phyloP scores from a whole-genome alignment of 2,888 invertebrate genomes.

The Sialis lutaria region DNA sequence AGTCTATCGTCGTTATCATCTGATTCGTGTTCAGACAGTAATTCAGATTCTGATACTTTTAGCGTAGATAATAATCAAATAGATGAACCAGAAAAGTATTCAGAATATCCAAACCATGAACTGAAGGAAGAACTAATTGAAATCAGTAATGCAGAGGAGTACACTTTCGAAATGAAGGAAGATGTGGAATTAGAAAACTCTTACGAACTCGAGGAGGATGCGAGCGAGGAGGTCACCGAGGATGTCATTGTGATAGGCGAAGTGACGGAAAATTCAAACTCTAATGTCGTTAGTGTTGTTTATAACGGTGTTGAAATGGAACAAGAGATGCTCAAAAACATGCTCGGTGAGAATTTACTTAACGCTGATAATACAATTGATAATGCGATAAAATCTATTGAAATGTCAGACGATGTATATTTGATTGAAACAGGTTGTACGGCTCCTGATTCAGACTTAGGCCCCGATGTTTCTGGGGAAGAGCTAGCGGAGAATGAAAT shows the following conservation, averaged over 20 bases:
- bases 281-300: neutral
- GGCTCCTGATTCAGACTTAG: conserved; percentile 8
- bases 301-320: conserved; percentile 5
- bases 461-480: conserved; percentile 10
- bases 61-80: neutral
- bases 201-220: neutral
- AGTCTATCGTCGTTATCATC: too few relatives aligned
- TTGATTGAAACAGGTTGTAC: conserved; percentile 6
- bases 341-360: conserved; percentile 5
- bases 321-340: conserved; percentile 8
- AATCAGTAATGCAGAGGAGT: neutral
- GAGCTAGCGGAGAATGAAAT: conserved; percentile 17
- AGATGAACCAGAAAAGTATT: neutral
- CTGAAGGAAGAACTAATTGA: neutral
- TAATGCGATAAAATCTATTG: conserved; percentile 4
- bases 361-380: neutral
- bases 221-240: neutral
- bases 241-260: neutral
- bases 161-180: neutral
- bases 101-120: conserved; percentile 3
- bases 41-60: neutral
- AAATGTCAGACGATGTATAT: conserved; percentile 10
- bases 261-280: neutral
- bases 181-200: neutral
- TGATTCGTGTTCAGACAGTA: neutral